These are phyloP conservation scores for Liolophura sinensis DNA, from an alignment of 1,140 invertebrate species.

Conservation along the genomic window DNA sequence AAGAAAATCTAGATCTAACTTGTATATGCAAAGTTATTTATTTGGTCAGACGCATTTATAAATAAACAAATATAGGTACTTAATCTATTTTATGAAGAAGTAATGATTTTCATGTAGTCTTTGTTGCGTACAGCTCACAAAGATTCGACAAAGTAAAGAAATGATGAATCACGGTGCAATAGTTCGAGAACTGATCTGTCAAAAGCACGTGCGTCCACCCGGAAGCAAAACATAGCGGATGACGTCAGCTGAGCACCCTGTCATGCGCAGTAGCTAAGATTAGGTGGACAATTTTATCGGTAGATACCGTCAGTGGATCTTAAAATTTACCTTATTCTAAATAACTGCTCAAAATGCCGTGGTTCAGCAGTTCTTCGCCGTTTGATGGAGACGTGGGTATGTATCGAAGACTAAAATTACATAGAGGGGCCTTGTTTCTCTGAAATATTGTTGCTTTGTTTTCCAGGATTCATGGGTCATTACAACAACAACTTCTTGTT, in stretches of 20 bases:
- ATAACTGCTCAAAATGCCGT: slow-evolving; percentile 33
- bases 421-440: neutral
- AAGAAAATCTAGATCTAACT: too few species aligned
- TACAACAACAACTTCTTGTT: neutral
- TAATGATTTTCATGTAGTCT: too few species aligned
- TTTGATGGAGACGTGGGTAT: slow-evolving; percentile 77
- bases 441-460: slow-evolving; percentile 1
- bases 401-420: too few species aligned
- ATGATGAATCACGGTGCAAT: too few species aligned
- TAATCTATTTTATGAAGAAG: too few species aligned
- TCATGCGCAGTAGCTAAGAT: slow-evolving; percentile 9
- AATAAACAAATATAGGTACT: too few species aligned
- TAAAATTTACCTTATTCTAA: slow-evolving; percentile 6
- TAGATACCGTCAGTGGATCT: slow-evolving; percentile 17
- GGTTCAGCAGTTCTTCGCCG: slow-evolving; percentile 70
- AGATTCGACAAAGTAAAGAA: too few species aligned
- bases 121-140: too few species aligned
- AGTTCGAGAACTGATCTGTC: too few species aligned
- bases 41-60: too few species aligned
- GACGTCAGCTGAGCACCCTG: neutral
- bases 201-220: too few species aligned
- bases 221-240: slow-evolving; percentile 1
- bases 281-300: slow-evolving; percentile 24
- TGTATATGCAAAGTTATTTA: too few species aligned
- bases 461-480: neutral